Percentiles rank a stretch among this genome's conserved stretches.
Evolutionary conservation across 2,113 vertebrate species (phyloP).

Genomic region (Accipiter virgatus): DNA sequence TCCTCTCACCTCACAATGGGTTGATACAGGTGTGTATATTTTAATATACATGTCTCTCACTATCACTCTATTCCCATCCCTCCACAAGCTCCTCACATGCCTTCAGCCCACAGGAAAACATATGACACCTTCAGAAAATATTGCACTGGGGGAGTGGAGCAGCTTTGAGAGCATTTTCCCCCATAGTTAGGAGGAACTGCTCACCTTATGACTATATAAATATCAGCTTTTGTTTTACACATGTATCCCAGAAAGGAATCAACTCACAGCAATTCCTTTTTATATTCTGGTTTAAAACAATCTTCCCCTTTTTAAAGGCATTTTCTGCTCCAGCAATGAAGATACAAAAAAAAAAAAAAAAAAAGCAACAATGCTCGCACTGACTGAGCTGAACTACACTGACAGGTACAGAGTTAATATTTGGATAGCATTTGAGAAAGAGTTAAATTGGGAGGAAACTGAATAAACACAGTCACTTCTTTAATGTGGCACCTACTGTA

Average conservation of each 20-base stretch:
- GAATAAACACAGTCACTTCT: not conserved
- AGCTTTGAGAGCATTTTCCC: not conserved
- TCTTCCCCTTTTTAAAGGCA: not conserved
- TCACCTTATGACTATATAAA: not conserved
- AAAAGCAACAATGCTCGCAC: not conserved
- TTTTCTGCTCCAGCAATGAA: not conserved
- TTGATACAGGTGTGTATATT: not conserved
- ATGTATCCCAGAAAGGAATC: not conserved
- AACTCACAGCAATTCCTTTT: not conserved
- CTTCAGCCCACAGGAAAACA: not conserved
- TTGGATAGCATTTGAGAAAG: not conserved
- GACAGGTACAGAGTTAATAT: not conserved
- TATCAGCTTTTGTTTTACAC: not conserved
- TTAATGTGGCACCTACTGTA: not conserved
- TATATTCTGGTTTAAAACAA: not conserved
- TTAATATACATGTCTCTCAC: not conserved
- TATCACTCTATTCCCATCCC: not conserved
- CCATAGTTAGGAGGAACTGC: not conserved
- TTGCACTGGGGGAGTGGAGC: no score
- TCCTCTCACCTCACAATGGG: not conserved
- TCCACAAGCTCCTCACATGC: not conserved
- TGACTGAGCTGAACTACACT: not conserved
- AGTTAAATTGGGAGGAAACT: not conserved
- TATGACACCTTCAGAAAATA: not conserved
- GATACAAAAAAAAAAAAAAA: not conserved